Evolutionary conservation across 1,140 invertebrate genomes (phyloP).

Genomic region (Dufourea novaeangliae): DNA sequence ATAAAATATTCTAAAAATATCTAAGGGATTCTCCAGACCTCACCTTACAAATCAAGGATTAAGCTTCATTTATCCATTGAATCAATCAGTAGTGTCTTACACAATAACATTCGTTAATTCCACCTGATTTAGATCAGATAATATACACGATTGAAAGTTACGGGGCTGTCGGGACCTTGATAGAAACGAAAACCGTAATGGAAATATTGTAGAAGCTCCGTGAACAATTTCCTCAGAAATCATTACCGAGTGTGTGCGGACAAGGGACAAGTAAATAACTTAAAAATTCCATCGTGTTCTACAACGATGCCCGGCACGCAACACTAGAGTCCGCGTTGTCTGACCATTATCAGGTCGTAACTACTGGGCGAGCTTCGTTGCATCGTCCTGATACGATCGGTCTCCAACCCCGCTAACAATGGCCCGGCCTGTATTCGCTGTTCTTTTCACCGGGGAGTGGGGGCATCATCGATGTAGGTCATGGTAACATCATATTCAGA

Average conservation of each 20-base stretch:
- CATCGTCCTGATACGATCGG: conserved; percentile 56
- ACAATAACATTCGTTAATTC: too few relatives aligned
- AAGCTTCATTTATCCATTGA: too few relatives aligned
- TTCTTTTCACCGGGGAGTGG: conserved; percentile 60
- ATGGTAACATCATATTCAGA: conserved; percentile 60
- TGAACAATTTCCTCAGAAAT: neutral
- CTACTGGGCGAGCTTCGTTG: conserved; percentile 54
- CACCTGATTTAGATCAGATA: too few relatives aligned
- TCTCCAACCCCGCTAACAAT: conserved; percentile 54
- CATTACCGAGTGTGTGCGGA: neutral
- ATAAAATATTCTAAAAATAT: too few relatives aligned
- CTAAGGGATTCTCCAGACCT: too few relatives aligned
- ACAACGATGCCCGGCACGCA: conserved; percentile 40
- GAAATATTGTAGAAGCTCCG: neutral
- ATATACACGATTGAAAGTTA: too few relatives aligned
- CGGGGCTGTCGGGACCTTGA: too few relatives aligned
- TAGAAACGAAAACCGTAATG: neutral
- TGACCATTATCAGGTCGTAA: conserved; percentile 55
- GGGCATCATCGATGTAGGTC: conserved; percentile 61
- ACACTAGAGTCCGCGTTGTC: conserved; percentile 37
- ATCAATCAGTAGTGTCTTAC: too few relatives aligned
- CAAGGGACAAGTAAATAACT: conserved; percentile 43
- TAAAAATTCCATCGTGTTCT: conserved; percentile 46
- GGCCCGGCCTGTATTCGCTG: conserved; percentile 52
- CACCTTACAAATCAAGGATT: too few relatives aligned